These are phyloP conservation scores for Malurus leucopterus DNA, from an alignment of 2,797 vertebrate species.

Conservation along the genomic window DNA sequence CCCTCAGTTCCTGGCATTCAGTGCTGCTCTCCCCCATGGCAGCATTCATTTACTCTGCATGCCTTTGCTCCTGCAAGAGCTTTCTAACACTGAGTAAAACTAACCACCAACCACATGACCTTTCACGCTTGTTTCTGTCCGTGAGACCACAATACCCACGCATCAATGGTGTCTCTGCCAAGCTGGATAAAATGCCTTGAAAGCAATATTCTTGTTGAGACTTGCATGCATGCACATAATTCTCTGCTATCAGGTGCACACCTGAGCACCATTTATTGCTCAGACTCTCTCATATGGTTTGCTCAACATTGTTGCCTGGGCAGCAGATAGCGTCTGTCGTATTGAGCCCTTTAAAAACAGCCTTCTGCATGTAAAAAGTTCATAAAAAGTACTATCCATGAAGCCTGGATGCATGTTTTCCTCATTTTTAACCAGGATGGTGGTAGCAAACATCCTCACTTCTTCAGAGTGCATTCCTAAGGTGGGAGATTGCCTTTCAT, in stretches of 20 bases:
- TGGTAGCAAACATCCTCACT: not conserved
- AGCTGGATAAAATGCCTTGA: not conserved
- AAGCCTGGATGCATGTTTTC: not conserved
- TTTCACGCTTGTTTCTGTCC: not conserved
- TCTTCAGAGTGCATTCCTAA: not conserved
- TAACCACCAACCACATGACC: not conserved
- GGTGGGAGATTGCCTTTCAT: not conserved
- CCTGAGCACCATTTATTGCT: not conserved
- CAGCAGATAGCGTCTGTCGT: fast-evolving
- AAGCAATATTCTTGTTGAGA: not conserved
- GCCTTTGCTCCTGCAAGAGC: not conserved
- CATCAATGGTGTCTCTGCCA: not conserved
- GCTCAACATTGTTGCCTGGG: not conserved
- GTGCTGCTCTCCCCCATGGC: not conserved
- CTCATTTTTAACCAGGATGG: not conserved
- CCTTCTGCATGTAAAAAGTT: not conserved
- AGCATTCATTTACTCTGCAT: not conserved
- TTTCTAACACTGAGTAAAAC: not conserved
- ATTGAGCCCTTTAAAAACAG: not conserved
- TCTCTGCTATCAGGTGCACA: not conserved
- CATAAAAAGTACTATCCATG: not conserved
- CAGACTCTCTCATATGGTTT: not conserved
- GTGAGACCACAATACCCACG: fast-evolving
- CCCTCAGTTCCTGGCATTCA: not conserved
- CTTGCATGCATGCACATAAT: not conserved